phyloP scores from a whole-genome alignment of 2,888 invertebrate species.

The Hylaea fasciaria region DNA sequence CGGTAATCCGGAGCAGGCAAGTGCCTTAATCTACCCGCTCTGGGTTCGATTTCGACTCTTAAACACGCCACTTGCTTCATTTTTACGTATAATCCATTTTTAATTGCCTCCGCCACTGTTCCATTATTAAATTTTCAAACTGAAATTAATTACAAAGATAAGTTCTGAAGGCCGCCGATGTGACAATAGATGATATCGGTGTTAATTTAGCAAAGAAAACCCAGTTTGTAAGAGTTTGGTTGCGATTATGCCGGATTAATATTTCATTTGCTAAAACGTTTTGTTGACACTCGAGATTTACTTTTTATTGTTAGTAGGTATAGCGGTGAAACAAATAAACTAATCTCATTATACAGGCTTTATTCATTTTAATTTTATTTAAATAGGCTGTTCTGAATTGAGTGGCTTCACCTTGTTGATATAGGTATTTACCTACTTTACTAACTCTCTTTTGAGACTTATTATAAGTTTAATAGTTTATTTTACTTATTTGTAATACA shows the following conservation, averaged over 20 bases:
- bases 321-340: not conserved
- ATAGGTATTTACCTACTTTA: too few relatives aligned
- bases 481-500: not conserved
- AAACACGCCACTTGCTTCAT: constrained; percentile 76
- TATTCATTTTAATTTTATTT: constrained; percentile 3
- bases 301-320: constrained; percentile 1
- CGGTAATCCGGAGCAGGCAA: constrained; percentile 75
- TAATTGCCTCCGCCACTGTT: constrained; percentile 73
- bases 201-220: constrained; percentile 75
- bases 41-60: constrained; percentile 77
- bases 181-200: constrained; percentile 77
- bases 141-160: constrained; percentile 76
- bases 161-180: constrained; percentile 71
- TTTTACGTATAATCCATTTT: constrained; percentile 82
- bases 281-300: constrained; percentile 15
- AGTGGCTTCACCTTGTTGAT: not conserved
- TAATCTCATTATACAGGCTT: not conserved
- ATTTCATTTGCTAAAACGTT: constrained; percentile 54
- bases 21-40: constrained; percentile 79
- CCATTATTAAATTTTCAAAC: constrained; percentile 76
- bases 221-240: constrained; percentile 52
- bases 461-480: not conserved
- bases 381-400: not conserved
- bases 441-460: not conserved
- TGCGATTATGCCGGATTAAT: constrained; percentile 37